Percentiles rank a stretch among this genome's conserved stretches.
Evolutionary conservation across 2,888 invertebrate genomes (phyloP).

Genomic region (Drosophila borborema): DNA sequence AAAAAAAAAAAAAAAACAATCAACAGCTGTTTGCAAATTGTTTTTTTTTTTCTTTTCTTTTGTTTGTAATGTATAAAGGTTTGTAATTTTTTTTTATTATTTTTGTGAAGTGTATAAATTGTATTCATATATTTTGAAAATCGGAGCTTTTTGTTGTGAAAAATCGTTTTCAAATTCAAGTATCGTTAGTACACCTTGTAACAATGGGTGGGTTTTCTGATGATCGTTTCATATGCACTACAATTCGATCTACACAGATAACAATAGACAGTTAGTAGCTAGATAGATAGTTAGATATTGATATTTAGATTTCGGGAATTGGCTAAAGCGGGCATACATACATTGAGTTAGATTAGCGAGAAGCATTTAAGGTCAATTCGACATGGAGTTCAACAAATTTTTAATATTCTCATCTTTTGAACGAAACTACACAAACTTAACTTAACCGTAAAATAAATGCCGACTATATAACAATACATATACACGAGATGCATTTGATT

Average conservation of each 20-base stretch:
- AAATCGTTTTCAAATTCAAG: conserved; percentile 60
- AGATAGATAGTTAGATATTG: conserved; percentile 3
- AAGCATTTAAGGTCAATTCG: conserved; percentile 51
- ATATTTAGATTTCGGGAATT: conserved; percentile 15
- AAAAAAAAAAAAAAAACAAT: background rate
- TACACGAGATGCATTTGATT: conserved; percentile 10
- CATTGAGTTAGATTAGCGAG: conserved; percentile 27
- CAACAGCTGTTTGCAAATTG: conserved; percentile 13
- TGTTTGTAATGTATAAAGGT: background rate
- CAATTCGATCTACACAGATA: conserved; percentile 26
- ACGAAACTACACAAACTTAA: conserved; percentile 71
- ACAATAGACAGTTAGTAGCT: conserved; percentile 26
- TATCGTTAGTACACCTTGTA: conserved; percentile 38
- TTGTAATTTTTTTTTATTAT: background rate
- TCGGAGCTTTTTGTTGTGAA: conserved; percentile 67
- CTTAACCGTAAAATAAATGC: conserved; percentile 48
- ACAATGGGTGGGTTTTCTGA: conserved; percentile 67
- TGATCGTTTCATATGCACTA: conserved; percentile 25
- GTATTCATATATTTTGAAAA: conserved; percentile 48
- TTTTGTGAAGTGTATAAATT: conserved; percentile 51
- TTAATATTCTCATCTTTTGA: conserved; percentile 36
- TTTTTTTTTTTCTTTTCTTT: background rate
- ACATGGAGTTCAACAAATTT: conserved; percentile 38
- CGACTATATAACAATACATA: conserved; percentile 33
- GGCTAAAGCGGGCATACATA: conserved; percentile 46